phyloP scores from a whole-genome alignment of 2,797 vertebrate genomes.

The Halcyon leucocephala region DNA sequence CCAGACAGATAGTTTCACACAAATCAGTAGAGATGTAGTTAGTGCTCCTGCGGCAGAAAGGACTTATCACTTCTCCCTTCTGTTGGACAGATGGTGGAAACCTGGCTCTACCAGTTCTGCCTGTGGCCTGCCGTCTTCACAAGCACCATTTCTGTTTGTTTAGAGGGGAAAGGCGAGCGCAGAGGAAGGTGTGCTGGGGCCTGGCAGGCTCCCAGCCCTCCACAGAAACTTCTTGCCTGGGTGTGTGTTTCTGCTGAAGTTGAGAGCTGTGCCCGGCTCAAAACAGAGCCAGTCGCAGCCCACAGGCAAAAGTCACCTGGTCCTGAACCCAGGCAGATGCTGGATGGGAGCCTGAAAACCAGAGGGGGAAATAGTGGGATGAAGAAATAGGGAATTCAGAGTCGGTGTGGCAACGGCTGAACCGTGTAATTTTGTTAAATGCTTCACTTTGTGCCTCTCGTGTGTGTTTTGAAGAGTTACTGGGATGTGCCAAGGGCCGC shows the following conservation, averaged over 20 bases:
- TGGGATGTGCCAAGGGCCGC: neutral
- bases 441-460: neutral
- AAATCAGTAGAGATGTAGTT: rapidly evolving
- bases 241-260: neutral
- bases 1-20: neutral
- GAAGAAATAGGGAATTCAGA: neutral
- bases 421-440: neutral
- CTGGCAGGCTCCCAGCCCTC: neutral
- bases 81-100: neutral
- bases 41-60: neutral
- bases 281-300: rapidly evolving
- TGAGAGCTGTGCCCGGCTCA: neutral
- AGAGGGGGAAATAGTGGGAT: neutral
- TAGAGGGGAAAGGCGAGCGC: rapidly evolving
- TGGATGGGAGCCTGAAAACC: neutral
- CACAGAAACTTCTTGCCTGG: neutral
- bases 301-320: neutral
- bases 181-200: neutral
- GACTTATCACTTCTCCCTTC: neutral
- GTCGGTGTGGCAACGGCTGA: neutral
- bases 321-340: neutral
- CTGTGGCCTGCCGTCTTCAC: neutral
- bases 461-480: neutral
- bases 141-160: neutral
- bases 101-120: neutral